phyloP scores from a whole-genome alignment of 2,888 invertebrate genomes.

The Chromoteleia sp. region DNA sequence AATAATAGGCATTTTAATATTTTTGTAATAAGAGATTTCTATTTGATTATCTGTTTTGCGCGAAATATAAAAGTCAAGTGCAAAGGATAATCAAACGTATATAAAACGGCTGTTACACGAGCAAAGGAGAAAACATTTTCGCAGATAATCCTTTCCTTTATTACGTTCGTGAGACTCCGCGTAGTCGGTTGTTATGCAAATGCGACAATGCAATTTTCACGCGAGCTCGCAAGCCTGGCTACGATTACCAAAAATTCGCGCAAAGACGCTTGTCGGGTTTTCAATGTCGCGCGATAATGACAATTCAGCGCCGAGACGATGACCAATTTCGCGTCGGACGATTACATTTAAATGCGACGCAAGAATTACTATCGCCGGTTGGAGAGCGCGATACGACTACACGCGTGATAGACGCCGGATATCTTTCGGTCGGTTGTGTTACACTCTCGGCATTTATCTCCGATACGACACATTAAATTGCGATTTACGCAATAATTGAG shows the following conservation, averaged over 20 bases:
- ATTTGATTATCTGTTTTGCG: constrained; percentile 30
- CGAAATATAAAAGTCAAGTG: constrained; percentile 52
- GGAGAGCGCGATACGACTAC: constrained; percentile 21
- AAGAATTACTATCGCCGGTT: constrained; percentile 17
- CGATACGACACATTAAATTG: constrained; percentile 43
- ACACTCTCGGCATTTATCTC: constrained; percentile 40
- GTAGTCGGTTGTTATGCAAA: constrained; percentile 55
- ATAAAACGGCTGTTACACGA: constrained; percentile 46
- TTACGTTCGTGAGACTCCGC: constrained; percentile 38
- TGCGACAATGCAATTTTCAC: constrained; percentile 47
- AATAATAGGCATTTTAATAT: constrained; percentile 17
- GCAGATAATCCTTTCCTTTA: constrained; percentile 53
- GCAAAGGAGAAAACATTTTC: constrained; percentile 49
- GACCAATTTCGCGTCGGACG: constrained; percentile 1
- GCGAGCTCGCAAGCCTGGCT: constrained; percentile 7
- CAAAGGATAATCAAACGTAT: constrained; percentile 53
- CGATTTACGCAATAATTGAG: constrained; percentile 58
- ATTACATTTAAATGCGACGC: constrained; percentile 24
- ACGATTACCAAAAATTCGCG: constrained; percentile 50
- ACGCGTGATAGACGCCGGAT: constrained; percentile 37
- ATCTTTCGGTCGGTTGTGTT: constrained; percentile 38
- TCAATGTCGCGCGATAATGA: background rate
- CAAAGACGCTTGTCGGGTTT: constrained; percentile 1
- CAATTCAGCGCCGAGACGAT: constrained; percentile 14
- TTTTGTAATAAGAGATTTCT: constrained; percentile 30